Percentiles rank a stretch among this genome's conserved stretches.
phyloP scores from a whole-genome alignment of 2,888 invertebrate species.

The Cantharis flavilabris region DNA sequence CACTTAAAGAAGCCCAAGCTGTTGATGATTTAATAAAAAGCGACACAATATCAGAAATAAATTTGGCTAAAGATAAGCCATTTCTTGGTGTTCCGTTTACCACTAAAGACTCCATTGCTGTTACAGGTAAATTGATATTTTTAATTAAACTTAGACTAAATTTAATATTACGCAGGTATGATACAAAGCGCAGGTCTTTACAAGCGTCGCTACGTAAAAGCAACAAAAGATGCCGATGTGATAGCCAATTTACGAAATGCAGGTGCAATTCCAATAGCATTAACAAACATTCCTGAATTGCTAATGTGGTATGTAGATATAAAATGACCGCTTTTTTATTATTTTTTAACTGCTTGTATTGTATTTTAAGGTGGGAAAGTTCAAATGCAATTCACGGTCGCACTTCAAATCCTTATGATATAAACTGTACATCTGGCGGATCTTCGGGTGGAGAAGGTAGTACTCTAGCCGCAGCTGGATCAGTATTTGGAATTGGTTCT shows the following conservation, averaged over 20 bases:
- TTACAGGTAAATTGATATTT: constrained; percentile 69
- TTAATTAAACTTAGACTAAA: no score
- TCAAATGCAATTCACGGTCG: no score
- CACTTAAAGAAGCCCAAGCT: constrained; percentile 75
- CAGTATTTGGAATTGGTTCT: no score
- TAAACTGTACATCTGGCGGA: no score
- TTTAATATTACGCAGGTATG: constrained; percentile 60
- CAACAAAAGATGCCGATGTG: constrained; percentile 74
- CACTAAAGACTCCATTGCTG: constrained; percentile 84
- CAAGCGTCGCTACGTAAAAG: constrained; percentile 66
- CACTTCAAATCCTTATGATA: no score
- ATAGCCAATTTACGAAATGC: constrained; percentile 74
- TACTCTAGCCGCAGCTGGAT: no score
- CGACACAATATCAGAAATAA: constrained; percentile 61
- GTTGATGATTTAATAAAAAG: constrained; percentile 74
- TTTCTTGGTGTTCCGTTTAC: constrained; percentile 91
- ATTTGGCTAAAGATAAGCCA: constrained; percentile 73
- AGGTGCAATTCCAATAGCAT: constrained; percentile 86
- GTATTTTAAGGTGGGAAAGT: no score
- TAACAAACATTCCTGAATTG: constrained; percentile 91
- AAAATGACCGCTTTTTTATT: no score
- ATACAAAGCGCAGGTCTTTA: constrained; percentile 82
- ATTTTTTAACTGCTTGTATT: no score
- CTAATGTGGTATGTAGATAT: no score
- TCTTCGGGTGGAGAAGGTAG: no score